Evolutionary conservation across 2,888 invertebrate genomes (phyloP).

Genomic region (Platycnemis pennipes): DNA sequence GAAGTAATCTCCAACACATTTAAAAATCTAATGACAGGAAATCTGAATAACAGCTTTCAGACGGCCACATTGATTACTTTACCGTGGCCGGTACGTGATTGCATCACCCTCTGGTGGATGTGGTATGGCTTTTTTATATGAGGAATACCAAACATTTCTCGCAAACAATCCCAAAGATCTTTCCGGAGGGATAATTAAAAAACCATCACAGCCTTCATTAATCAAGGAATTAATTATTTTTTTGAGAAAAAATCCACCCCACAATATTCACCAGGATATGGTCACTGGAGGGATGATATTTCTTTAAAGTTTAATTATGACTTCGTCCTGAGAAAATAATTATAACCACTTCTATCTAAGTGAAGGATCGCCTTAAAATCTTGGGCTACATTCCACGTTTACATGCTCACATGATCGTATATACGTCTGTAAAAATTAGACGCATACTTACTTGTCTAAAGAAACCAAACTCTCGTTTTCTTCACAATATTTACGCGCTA

Average conservation of each 20-base stretch:
- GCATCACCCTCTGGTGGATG: neutral
- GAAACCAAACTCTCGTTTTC: no score
- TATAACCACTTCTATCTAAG: no score
- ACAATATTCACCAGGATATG: neutral
- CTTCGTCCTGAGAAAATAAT: no score
- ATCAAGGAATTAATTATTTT: neutral
- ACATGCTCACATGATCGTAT: no score
- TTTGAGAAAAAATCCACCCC: neutral
- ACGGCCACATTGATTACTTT: neutral
- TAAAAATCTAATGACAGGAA: neutral
- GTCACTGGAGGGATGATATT: neutral
- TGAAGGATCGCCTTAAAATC: no score
- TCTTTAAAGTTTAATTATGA: neutral
- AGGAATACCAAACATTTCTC: neutral
- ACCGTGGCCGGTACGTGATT: neutral
- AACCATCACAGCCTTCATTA: neutral
- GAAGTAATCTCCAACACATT: neutral
- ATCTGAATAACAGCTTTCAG: neutral
- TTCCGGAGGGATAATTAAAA: conserved; percentile 10
- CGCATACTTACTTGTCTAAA: no score
- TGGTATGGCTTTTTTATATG: neutral
- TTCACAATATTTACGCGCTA: no score
- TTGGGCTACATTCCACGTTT: no score
- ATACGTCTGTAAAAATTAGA: no score
- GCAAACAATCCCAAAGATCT: neutral